These are phyloP conservation scores for Sebastes elongatus DNA, from an alignment of 2,797 vertebrate species.

Conservation along the genomic window DNA sequence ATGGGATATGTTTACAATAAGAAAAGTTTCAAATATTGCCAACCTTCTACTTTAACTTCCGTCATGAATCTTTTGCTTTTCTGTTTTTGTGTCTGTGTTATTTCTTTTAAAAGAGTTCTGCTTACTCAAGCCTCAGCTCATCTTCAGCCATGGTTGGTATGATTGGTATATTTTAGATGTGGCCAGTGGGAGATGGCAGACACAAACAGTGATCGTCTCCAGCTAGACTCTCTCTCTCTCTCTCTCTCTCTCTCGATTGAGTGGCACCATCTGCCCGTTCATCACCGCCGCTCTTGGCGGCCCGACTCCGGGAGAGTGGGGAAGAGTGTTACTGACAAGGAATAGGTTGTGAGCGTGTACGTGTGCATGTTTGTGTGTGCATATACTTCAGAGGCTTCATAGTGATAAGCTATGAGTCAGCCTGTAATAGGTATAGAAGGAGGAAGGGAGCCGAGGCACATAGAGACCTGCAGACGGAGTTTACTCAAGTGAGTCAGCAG, in stretches of 20 bases:
- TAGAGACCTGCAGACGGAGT: slow-evolving; percentile 20
- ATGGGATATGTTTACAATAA: too few relatives aligned
- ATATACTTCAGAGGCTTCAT: slow-evolving; percentile 12
- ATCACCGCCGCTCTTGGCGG: slow-evolving; percentile 10
- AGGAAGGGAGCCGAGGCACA: slow-evolving; percentile 18
- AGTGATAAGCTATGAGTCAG: slow-evolving; percentile 54
- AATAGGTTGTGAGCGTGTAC: not conserved
- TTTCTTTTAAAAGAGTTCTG: not conserved
- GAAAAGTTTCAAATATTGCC: accelerated
- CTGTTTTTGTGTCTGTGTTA: not conserved
- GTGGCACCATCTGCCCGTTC: slow-evolving; percentile 52
- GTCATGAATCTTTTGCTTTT: not conserved
- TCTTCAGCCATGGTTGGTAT: not conserved
- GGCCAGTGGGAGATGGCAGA: not conserved
- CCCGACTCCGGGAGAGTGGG: slow-evolving; percentile 22
- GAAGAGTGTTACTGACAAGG: slow-evolving; percentile 23
- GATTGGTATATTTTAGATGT: slow-evolving; percentile 3
- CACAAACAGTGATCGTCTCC: not conserved
- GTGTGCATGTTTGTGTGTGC: not conserved
- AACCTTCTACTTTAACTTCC: not conserved
- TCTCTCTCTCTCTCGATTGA: not conserved
- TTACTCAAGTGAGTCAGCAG: slow-evolving; percentile 25
- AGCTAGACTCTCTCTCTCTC: not conserved
- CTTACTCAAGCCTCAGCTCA: not conserved
- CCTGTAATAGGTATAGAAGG: slow-evolving; percentile 11